These are phyloP conservation scores for Diarsia dahlii DNA, from an alignment of 2,888 invertebrate species.

Conservation along the genomic window DNA sequence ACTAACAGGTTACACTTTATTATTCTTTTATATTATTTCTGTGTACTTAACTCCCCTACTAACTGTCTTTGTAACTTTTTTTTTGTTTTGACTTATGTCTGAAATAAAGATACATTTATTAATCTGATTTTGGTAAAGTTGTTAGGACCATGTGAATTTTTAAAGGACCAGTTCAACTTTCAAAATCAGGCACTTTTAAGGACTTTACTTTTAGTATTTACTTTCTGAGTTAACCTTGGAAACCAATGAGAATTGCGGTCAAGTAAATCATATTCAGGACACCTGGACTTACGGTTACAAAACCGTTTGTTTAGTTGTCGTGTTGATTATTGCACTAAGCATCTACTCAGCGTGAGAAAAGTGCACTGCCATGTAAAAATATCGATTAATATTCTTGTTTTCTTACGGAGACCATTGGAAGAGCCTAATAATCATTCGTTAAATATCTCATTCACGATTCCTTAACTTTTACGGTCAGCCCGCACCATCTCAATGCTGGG, in stretches of 20 bases:
- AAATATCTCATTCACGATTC: neutral
- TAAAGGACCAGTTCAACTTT: neutral
- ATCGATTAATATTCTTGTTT: neutral
- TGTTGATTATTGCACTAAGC: neutral
- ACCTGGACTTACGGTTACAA: neutral
- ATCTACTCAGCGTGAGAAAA: neutral
- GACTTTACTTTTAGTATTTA: neutral
- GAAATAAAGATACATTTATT: no score
- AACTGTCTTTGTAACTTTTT: no score
- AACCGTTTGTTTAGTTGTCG: neutral
- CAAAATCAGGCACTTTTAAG: neutral
- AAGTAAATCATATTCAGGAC: neutral
- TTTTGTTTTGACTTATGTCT: no score
- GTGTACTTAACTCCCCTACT: no score
- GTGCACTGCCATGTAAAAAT: neutral
- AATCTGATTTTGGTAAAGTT: neutral
- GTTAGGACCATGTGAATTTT: neutral
- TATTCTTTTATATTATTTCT: no score
- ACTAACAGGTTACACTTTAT: no score
- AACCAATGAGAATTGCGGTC: neutral
- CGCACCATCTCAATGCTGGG: neutral
- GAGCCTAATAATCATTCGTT: no score
- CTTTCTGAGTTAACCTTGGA: conserved; percentile 4
- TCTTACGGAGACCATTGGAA: neutral
- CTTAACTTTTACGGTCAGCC: neutral